phyloP scores from a whole-genome alignment of 1,140 invertebrate species.

The Tribolium castaneum region DNA sequence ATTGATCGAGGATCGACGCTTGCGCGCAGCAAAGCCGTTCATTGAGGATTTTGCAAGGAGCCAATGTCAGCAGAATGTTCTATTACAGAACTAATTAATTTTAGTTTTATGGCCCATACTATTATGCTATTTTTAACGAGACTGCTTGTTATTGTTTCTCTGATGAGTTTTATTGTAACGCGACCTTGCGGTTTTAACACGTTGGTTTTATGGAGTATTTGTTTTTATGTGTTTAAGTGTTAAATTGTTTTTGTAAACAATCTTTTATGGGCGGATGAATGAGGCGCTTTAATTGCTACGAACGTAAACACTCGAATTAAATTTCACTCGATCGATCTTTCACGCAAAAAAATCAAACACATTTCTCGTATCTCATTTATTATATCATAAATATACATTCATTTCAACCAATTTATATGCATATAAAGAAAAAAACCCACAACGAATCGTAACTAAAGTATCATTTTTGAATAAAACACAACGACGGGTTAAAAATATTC shows the following conservation, averaged over 20 bases:
- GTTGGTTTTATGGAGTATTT: constrained; percentile 37
- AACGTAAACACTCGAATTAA: constrained; percentile 29
- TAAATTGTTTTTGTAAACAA: constrained; percentile 42
- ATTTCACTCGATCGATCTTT: constrained; percentile 13
- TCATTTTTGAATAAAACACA: constrained; percentile 4
- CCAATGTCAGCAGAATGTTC: constrained; percentile 37
- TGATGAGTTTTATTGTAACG: constrained; percentile 37
- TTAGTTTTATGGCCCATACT: constrained; percentile 32
- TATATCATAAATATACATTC: constrained; percentile 35
- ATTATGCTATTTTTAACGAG: constrained; percentile 38
- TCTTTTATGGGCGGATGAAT: constrained; percentile 37
- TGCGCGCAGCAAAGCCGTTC: constrained; percentile 3
- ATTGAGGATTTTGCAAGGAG: constrained; percentile 37
- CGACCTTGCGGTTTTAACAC: constrained; percentile 40
- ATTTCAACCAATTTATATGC: constrained; percentile 29
- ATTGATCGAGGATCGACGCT: constrained; percentile 41
- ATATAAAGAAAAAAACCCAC: not conserved
- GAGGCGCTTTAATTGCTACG: constrained; percentile 24
- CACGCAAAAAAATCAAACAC: not conserved
- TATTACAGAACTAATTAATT: constrained; percentile 36
- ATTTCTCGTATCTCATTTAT: constrained; percentile 11
- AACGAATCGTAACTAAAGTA: constrained; percentile 7
- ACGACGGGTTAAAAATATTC: constrained; percentile 19
- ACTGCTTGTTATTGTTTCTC: constrained; percentile 39
- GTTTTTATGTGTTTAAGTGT: constrained; percentile 42